Base-by-base conservation (phyloP, 2,888 invertebrate species). In the Hypomecis punctinalis region DNA sequence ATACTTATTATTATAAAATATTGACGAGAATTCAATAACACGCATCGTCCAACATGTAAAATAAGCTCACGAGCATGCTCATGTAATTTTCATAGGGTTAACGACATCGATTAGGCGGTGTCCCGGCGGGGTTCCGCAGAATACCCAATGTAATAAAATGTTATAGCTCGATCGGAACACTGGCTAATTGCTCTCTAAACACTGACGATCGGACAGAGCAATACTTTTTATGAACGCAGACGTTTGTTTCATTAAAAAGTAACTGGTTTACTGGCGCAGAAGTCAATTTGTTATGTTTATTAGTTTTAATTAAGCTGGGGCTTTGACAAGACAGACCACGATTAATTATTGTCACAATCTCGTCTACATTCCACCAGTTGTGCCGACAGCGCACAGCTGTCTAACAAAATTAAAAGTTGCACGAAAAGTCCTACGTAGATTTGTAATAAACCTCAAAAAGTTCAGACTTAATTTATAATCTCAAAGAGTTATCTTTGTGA, bases 141-240 rank as follows among this genome's bases (percentile, higher is more conserved):
- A 53, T 57, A 35, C 37, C 57, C 47, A 42, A 52, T 42, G 61
- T 68, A 77, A 78, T 79, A 77, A 78, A 81, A 69, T 53, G 63
- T 73, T 74, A 80, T 66, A 61, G 70, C 68, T 68, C 67, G 67
- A 72, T 76, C 58, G 64, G 69, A 69, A 72, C 66, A 73, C 72
- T 62, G 66, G 56, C 63, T 77, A 77, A 79, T 77, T 76, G 76
- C 71, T 64, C 68, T 77, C 72, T 71, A 71, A 80, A 73, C 65
- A 69, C 66, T 66, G 63, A 33, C 54, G 63, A 60, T 47, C 52
- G 62, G 59, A 69, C 53, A 9, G 7, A n/a, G 54, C 63, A 61
- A 68, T 58, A 42, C 39, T 40, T 35, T 52, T 9, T 23, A 33
- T 49, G 35, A 23, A 42, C 5, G 39, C 48, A 48, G 48, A 39